Evolutionary conservation across 2,888 invertebrate species (phyloP), one percentile per base, ranked within the genome.

Genomic region (Electrophaes corylata): DNA sequence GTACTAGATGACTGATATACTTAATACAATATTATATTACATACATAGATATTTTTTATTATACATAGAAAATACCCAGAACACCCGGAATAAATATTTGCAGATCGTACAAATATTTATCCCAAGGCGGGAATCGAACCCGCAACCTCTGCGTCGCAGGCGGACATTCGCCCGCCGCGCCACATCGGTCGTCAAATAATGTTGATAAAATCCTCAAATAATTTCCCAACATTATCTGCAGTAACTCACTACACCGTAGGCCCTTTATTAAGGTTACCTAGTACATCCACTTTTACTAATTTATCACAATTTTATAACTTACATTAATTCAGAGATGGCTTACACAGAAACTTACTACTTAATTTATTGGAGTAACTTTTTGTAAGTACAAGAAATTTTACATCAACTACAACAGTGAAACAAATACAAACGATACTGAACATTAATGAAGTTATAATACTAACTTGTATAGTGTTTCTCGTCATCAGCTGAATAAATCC

Each of bases 311-410:
- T 29, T 29, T 8, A 10, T 29, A 6, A 29, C 26, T 29, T 29
- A 29, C 3, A 43, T 51, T 51, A 11, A 51, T 51, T 51, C 44
- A 37, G 23, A 52, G 12, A 18, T 26, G 16, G 23, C 37, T 35
- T 26, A 33, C 51, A 23, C 20, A 26, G 23, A 35, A 49, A 12
- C 19, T 23, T 23, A 20, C 20, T 10, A 29, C 8, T 29, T 8
- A 23, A 16, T 39, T 48, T 14, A 23, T 6, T 14, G 16, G 16
- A 14, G 43, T 51, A 52, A 44, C 35, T 52, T 49, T 18, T 40
- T 37, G n/a, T 29, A 10, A n/a, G n/a, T 40, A 40, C 40, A 29
- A 1, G 0, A 3, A 4, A 39, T 16, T 14, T 16, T 16, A 37
- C 16, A 16, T 8, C 10, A 37, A 2, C 10, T 10, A 10, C 26